A percentile compares a stretch with the other conserved stretches of the same genome.
phyloP scores from a whole-genome alignment of 2,113 vertebrate genomes.

The Delphinus delphis region DNA sequence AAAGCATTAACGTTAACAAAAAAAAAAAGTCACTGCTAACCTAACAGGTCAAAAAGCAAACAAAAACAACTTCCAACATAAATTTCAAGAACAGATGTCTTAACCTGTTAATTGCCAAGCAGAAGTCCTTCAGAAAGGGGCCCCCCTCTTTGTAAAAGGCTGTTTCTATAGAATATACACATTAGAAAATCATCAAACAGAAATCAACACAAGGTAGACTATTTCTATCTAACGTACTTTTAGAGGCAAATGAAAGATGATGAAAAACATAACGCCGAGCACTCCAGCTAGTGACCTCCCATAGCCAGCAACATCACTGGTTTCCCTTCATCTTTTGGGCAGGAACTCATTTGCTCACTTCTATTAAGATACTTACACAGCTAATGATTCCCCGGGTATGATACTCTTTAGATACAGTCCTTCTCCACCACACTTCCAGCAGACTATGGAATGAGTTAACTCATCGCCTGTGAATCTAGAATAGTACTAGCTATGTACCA shows the following conservation, averaged over 20 bases:
- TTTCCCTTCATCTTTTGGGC: not conserved
- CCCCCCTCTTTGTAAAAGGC: not conserved
- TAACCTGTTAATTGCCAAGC: not conserved
- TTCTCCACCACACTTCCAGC: not conserved
- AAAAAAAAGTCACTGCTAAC: not conserved
- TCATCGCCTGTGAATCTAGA: not conserved
- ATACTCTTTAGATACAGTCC: not conserved
- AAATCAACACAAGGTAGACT: not conserved
- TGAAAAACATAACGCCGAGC: not conserved
- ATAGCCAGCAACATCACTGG: not conserved
- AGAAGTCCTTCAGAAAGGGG: not conserved
- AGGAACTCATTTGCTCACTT: conserved; percentile 2
- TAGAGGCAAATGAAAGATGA: not conserved
- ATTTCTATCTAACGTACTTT: not conserved
- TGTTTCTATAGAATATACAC: not conserved
- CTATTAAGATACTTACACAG: conserved; percentile 2
- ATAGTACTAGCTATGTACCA: not conserved
- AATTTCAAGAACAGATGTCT: not conserved
- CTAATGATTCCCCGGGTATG: not conserved
- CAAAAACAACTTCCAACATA: not conserved
- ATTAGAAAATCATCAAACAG: not conserved
- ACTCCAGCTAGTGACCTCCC: not conserved
- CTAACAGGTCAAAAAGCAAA: not conserved
- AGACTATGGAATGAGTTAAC: not conserved
- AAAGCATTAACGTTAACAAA: not conserved